Evolutionary conservation across 2,888 invertebrate species (phyloP).

Genomic region (Silvanus unidentatus): DNA sequence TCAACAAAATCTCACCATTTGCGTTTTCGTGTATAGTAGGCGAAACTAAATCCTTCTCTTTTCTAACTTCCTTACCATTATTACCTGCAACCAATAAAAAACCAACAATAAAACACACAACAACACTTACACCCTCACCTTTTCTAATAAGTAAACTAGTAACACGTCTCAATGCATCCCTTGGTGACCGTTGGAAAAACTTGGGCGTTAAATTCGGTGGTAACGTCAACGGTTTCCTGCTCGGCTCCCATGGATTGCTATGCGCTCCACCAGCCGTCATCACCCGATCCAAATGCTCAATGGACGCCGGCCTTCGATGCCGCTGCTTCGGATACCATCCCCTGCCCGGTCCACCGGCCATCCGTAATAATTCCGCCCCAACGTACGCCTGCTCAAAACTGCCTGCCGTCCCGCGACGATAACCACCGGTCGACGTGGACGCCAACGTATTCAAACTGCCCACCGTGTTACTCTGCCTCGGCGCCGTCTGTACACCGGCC

Average conservation of each 20-base stretch:
- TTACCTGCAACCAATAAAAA: slow-evolving; percentile 55
- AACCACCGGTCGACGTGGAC: slow-evolving; percentile 34
- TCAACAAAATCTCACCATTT: slow-evolving; percentile 56
- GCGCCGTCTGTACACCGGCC: slow-evolving; percentile 52
- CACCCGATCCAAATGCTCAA: slow-evolving; percentile 77
- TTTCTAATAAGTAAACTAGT: slow-evolving; percentile 74
- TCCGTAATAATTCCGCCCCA: slow-evolving; percentile 73
- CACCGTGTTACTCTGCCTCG: slow-evolving; percentile 58
- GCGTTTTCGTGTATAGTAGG: slow-evolving; percentile 57
- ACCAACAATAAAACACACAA: not conserved
- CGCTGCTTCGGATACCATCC: slow-evolving; percentile 79
- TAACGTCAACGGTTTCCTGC: slow-evolving; percentile 77
- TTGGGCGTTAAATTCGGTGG: slow-evolving; percentile 85
- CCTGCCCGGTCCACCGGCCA: slow-evolving; percentile 74
- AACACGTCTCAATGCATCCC: slow-evolving; percentile 79
- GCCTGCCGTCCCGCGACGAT: slow-evolving; percentile 32
- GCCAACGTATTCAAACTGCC: slow-evolving; percentile 54
- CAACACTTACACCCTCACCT: slow-evolving; percentile 42
- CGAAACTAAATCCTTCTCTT: slow-evolving; percentile 63
- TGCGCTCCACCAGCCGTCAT: slow-evolving; percentile 45
- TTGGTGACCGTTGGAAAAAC: slow-evolving; percentile 82
- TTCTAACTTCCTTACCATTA: slow-evolving; percentile 55
- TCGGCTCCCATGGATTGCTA: slow-evolving; percentile 52
- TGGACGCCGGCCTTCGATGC: slow-evolving; percentile 69
- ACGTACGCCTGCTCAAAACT: slow-evolving; percentile 51